phyloP scores from a whole-genome alignment of 2,797 vertebrate genomes.

The Carapus acus region DNA sequence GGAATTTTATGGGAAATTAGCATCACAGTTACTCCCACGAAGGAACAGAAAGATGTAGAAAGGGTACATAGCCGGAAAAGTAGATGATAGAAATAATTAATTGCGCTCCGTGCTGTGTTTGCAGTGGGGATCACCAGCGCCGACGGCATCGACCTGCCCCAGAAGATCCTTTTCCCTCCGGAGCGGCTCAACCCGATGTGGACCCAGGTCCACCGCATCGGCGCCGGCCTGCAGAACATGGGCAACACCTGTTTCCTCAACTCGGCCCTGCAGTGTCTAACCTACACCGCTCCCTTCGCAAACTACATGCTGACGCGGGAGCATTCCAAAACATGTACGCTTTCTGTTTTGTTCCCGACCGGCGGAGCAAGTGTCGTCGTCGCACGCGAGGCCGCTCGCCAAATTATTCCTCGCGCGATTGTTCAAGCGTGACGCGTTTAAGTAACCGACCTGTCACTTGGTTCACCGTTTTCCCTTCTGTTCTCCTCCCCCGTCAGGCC shows the following conservation, averaged over 20 bases:
- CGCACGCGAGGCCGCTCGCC: no score
- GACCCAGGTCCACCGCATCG: slow-evolving; percentile 84
- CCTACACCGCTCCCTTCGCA: slow-evolving; percentile 90
- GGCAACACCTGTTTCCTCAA: slow-evolving; percentile 98
- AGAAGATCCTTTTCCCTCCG: slow-evolving; percentile 88
- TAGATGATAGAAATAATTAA: slow-evolving; percentile 12
- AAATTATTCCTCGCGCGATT: no score
- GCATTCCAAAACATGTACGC: slow-evolving; percentile 92
- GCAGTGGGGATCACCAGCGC: slow-evolving; percentile 72
- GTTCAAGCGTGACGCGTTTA: no score
- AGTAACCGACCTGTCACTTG: no score
- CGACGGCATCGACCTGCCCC: slow-evolving; percentile 88
- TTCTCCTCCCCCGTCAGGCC: slow-evolving; percentile 74
- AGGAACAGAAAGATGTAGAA: no score
- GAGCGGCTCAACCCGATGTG: slow-evolving; percentile 92
- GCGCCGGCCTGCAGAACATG: slow-evolving; percentile 93
- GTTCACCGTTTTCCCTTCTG: slow-evolving; percentile 9
- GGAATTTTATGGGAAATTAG: no score
- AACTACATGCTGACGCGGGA: slow-evolving; percentile 95
- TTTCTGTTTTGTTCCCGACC: no score
- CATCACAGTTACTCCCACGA: no score
- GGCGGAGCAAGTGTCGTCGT: no score
- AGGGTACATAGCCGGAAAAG: no score
- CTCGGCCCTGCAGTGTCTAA: slow-evolving; percentile 91
- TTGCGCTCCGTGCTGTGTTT: slow-evolving; percentile 29